Evolutionary conservation across 2,888 invertebrate species (phyloP), one percentile per base, ranked within the genome.

Genomic region (Stenodema calcarata): DNA sequence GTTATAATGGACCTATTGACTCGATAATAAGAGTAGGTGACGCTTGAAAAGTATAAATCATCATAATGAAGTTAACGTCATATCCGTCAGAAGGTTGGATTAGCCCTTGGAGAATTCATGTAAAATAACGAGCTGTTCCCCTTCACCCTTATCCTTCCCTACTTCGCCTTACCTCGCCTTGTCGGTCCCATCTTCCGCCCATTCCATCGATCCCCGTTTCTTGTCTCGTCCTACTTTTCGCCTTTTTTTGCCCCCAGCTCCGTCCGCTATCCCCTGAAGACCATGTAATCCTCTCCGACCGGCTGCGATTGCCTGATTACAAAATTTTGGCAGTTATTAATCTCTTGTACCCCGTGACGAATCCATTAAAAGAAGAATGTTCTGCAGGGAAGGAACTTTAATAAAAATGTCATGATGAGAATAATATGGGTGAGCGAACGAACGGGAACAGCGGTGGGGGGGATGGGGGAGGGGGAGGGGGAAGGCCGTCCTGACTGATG

Each of bases 321-420:
- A 28, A 50, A 28, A 50, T 80, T 80, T 80, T 80, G 80, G 54
- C 80, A 80, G 80, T 80, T 80, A 80, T 80, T 80, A 80, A 80
- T 80, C 80, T 80, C 54, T 80, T 54, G 44, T 16, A 50, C 54
- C 30, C 62, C 80, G 47, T 54, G 80, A 80, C 44, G 80, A 80
- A 50, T 80, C 50, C 80, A 80, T 80, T 80, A 80, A 80, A 80
- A 30, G 54, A 80, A 80, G 54, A 54, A 80, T 80, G 80, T 54
- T 50, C 80, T 50, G 50, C 47, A 28, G 54, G 54, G 80, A 44
- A 80, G 80, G 47, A 80, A 80, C 47, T 80, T 80, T 80, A 80
- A 80, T 80, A 80, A 80, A 80, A 80, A 80, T 80, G 80, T 80
- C 80, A 54, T 73, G 73, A 73, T 73, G 73, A 30, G 73, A 73